Percentiles rank a stretch among this genome's conserved stretches.
Conservation (phyloP, 1,140 invertebrate genomes). For the Diplogasteroides magnus region DNA sequence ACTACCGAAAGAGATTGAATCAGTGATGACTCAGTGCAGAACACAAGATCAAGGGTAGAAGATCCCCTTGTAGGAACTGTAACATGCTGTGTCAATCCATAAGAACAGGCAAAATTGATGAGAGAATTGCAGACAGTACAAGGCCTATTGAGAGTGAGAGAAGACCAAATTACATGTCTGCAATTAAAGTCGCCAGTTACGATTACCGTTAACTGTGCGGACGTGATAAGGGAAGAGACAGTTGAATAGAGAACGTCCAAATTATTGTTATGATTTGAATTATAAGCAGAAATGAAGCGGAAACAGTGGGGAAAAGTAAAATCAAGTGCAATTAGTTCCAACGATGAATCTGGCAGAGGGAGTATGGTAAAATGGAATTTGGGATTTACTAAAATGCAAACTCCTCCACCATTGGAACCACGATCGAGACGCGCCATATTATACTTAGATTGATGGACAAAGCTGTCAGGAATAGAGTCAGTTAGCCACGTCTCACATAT, state of each 20-base stretch:
- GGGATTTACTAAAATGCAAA: neutral
- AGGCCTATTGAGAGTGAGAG: neutral
- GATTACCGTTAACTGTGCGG: neutral
- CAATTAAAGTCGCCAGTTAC: neutral
- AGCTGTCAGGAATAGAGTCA: too few species aligned
- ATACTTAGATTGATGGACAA: neutral
- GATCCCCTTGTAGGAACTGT: neutral
- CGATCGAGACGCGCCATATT: neutral
- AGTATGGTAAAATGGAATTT: too few species aligned
- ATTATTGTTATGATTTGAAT: neutral
- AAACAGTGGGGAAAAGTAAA: neutral
- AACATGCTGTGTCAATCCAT: neutral
- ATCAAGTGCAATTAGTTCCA: neutral
- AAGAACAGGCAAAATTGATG: neutral
- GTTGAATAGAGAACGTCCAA: neutral
- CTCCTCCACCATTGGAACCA: neutral
- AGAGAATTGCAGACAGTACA: neutral
- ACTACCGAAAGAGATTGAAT: neutral
- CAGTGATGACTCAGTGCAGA: neutral
- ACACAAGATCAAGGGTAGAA: neutral
- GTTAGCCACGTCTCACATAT: too few species aligned
- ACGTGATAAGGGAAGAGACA: neutral
- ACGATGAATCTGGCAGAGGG: too few species aligned
- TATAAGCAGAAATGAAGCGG: neutral
- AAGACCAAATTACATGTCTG: neutral